A percentile compares a stretch with the other conserved stretches of the same genome.
These are phyloP conservation scores for Seriola quinqueradiata DNA, from an alignment of 2,113 vertebrate genomes.

Conservation along the genomic window DNA sequence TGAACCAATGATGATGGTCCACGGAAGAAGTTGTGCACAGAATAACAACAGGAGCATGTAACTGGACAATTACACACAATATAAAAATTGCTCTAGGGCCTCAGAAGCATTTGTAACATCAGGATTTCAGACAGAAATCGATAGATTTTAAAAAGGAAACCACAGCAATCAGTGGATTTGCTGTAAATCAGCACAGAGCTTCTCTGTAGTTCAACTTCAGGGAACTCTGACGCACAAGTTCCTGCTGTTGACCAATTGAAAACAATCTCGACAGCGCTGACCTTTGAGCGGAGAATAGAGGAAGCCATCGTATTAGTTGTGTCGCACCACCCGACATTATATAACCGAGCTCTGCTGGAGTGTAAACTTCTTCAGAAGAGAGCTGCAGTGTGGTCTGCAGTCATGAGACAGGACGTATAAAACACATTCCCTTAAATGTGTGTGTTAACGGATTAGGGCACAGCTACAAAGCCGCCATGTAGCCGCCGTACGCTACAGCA, in stretches of 20 bases:
- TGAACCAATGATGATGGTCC: conserved; percentile 9
- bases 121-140: conserved; percentile 16
- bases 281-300: conserved; percentile 31
- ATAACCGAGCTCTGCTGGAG: not conserved
- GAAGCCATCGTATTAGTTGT: not conserved
- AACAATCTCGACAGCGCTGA: conserved; percentile 10
- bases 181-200: not conserved
- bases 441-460: not conserved
- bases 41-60: not conserved
- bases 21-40: not conserved
- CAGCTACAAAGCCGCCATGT: not conserved
- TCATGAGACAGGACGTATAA: not conserved
- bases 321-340: not conserved
- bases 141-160: conserved; percentile 17
- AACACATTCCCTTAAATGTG: not conserved
- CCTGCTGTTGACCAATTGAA: not conserved
- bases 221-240: conserved; percentile 21
- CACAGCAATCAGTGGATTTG: not conserved
- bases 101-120: not conserved
- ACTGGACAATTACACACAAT: conserved; percentile 20
- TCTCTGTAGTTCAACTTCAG: not conserved
- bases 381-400: not conserved
- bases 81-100: not conserved
- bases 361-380: not conserved
- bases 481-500: not conserved